Evolutionary conservation across 2,113 vertebrate genomes (phyloP).

Genomic region (Rana temporaria): DNA sequence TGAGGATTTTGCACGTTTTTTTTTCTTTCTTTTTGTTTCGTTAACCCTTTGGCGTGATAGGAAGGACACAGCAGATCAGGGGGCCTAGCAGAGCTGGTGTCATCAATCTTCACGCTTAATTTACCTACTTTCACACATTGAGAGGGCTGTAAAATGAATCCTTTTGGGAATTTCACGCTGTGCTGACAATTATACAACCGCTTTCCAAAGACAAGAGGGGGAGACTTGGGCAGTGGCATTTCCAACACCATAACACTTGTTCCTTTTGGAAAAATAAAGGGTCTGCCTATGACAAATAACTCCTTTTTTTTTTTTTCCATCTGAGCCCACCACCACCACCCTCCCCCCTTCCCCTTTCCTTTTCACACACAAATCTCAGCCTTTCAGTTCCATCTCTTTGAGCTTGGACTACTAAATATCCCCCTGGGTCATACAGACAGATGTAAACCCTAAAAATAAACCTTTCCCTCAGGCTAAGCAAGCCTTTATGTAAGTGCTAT

Average conservation of each 20-base stretch:
- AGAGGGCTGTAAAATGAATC: constrained; percentile 72
- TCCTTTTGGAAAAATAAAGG: neutral
- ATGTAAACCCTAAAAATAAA: constrained; percentile 11
- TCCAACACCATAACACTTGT: constrained; percentile 68
- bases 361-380: constrained; percentile 30
- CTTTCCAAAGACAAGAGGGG: constrained; percentile 63
- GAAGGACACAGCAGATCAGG: neutral
- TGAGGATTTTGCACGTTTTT: neutral
- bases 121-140: constrained; percentile 72
- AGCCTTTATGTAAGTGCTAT: constrained; percentile 5
- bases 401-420: neutral
- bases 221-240: constrained; percentile 66
- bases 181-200: constrained; percentile 65
- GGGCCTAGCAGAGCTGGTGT: constrained; percentile 63
- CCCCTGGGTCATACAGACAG: constrained; percentile 36
- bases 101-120: constrained; percentile 72
- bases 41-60: neutral
- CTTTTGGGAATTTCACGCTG: constrained; percentile 77
- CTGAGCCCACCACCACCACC: no score
- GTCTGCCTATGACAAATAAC: neutral
- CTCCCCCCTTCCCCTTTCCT: neutral
- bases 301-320: neutral
- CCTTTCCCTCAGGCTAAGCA: constrained; percentile 9
- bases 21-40: no score
- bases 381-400: constrained; percentile 16